Base-by-base conservation (phyloP, 2,113 vertebrate species). In the Galemys pyrenaicus region DNA sequence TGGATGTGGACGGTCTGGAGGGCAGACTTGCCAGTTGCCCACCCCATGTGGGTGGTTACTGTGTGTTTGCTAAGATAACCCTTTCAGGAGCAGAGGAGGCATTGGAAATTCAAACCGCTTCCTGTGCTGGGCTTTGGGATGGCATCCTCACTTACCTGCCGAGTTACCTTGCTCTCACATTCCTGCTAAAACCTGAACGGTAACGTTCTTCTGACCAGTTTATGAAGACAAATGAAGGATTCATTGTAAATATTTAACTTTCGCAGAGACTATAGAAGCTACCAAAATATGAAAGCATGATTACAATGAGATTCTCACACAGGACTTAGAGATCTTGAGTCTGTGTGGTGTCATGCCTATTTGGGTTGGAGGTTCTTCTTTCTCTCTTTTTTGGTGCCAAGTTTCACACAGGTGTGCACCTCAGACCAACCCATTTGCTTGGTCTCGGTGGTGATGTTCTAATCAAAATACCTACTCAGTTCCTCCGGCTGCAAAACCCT, bases 271-370 rank as follows among this genome's bases (percentile, higher is more conserved):
- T 32, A 87, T 41, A 28, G n/a, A 80, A 75, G 15, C 3, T 4
- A 28, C 17, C 3, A 13, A 20, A 46, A 56, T 3, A 9, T 62
- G 11, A 26, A 39, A 35, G 26, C 28, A 30, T 1, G 35, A 3
- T 32, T 4, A 49, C 9, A 32, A 19, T 0, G 11, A 3, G 5
- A 10, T 41, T 32, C 16, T 44, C 39, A 41, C 8, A 3, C 0
- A 3, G 22, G 3, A 51, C 30, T 39, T 32, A 46, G 0, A 28
- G 62, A 20, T 0, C 0, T 3, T 1, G 0, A 20, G 17, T 16
- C 58, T 19, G 20, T 6, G 26, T 4, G 30, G 15, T 16, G 2
- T 35, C 28, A 0, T 10, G 16, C 16, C 15, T 1, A 54, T 1
- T 32, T 30, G 39, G 41, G 32, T 35, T 5, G 0, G 24, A 54